These are phyloP conservation scores for Amphipyra berbera DNA, from an alignment of 2,888 invertebrate species.

Conservation along the genomic window DNA sequence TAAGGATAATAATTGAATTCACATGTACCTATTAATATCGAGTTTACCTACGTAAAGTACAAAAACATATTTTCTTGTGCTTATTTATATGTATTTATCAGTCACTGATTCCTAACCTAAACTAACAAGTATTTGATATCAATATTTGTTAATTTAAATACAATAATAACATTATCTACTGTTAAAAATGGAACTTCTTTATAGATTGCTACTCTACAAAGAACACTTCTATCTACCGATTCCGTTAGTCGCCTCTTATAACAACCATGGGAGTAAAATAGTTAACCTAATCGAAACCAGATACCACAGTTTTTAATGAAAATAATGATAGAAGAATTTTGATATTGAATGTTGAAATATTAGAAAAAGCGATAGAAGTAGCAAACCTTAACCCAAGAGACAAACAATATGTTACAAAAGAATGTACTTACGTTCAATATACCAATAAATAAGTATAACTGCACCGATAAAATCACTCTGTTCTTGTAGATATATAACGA, in stretches of 20 bases:
- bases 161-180: background rate
- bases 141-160: background rate
- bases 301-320: constrained; percentile 19
- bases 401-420: constrained; percentile 68
- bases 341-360: constrained; percentile 11
- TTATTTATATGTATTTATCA: background rate
- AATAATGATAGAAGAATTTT: constrained; percentile 5
- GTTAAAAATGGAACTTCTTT: background rate
- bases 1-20: constrained; percentile 4
- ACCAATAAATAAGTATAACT: constrained; percentile 56
- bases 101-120: background rate
- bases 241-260: background rate
- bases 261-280: background rate
- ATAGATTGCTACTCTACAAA: background rate
- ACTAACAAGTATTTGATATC: background rate
- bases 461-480: constrained; percentile 70
- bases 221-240: background rate
- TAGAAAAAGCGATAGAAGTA: constrained; percentile 48
- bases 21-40: background rate
- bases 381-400: constrained; percentile 51
- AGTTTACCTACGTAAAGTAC: background rate
- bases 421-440: constrained; percentile 75
- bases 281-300: constrained; percentile 21
- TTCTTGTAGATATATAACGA: constrained; percentile 60
- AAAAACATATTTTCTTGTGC: constrained; percentile 5